A percentile compares a stretch with the other conserved stretches of the same genome.
phyloP scores from a whole-genome alignment of 2,888 invertebrate genomes.

The Orthosia gracilis region DNA sequence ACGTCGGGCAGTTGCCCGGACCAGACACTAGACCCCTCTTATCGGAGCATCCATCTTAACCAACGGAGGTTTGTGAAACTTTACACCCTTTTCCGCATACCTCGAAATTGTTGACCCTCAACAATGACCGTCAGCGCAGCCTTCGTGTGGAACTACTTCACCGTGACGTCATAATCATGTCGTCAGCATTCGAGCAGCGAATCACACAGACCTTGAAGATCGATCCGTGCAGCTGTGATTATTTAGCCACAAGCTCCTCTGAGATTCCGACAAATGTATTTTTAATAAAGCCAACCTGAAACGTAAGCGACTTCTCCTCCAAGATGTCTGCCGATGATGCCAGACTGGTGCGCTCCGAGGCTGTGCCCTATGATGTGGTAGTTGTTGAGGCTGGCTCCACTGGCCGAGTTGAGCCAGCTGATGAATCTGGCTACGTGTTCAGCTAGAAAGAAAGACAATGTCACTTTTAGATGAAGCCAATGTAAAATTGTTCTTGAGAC shows the following conservation, averaged over 20 bases:
- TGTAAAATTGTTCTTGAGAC: too few species aligned
- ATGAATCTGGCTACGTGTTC: constrained; percentile 47
- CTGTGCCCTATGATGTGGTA: constrained; percentile 62
- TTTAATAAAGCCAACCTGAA: constrained; percentile 16
- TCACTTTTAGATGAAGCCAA: not conserved
- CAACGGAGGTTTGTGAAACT: too few species aligned
- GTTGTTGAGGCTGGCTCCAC: constrained; percentile 24
- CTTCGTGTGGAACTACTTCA: too few species aligned
- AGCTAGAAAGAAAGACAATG: constrained; percentile 11
- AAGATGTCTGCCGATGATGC: constrained; percentile 49
- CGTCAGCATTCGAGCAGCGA: too few species aligned
- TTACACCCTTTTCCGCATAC: too few species aligned
- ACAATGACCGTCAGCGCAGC: too few species aligned
- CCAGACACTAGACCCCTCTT: too few species aligned
- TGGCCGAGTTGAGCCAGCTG: constrained; percentile 49
- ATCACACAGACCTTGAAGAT: not conserved
- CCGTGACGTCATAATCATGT: too few species aligned
- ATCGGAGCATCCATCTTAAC: too few species aligned
- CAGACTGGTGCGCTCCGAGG: constrained; percentile 53
- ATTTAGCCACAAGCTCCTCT: not conserved
- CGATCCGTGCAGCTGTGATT: not conserved
- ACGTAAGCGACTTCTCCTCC: constrained; percentile 37
- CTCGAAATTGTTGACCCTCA: too few species aligned
- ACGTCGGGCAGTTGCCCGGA: too few species aligned
- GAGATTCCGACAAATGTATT: too few species aligned